Base-by-base conservation (phyloP, 2,113 vertebrate genomes). In the Meleagris gallopavo region DNA sequence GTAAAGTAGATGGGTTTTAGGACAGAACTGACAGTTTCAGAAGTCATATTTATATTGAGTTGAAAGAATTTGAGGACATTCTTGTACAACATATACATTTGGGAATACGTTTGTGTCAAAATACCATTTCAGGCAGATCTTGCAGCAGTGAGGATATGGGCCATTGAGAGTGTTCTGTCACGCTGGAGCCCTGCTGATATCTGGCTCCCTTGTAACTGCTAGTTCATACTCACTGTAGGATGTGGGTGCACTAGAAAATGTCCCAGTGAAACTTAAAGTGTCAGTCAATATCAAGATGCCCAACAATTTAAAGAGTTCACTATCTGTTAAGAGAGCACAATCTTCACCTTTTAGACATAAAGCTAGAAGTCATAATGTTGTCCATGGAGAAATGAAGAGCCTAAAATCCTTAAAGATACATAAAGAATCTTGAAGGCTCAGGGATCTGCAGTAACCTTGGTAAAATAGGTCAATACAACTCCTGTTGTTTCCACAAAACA, bases 31-130 rank as follows among this genome's bases (percentile, higher is more conserved):
- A 38, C 57, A 84, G 13, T 58, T 86, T 90, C 64, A 22, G 61
- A 84, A 86, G 30, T 45, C 36, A 17, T 52, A 60, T 57, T 87
- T 55, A 10, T 57, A 69, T 10, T 9, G 22, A 79, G 4, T 48
- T 61, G n/a, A 52, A 92, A 46, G 21, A 86, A 86, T 82, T 83
- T 62, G 43, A 90, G 92, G 30, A 27, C 70, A 38, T 61, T 79
- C 54, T 89, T 87, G 46, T 83, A 78, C 20, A 70, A 36, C 32
- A 58, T 24, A 71, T 7, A 34, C 62, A 36, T 90, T 72, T 84
- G 66, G 27, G 74, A 30, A 78, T 83, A 54, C 11, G 19, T 65
- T 90, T 83, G 71, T 88, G 81, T 84, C 66, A 89, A 93, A 92
- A 87, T 73, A 70, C 43, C 8, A 36, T 69, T 87, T 79, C 32